Evolutionary conservation across 2,113 vertebrate genomes (phyloP).

Genomic region (Alces alces): DNA sequence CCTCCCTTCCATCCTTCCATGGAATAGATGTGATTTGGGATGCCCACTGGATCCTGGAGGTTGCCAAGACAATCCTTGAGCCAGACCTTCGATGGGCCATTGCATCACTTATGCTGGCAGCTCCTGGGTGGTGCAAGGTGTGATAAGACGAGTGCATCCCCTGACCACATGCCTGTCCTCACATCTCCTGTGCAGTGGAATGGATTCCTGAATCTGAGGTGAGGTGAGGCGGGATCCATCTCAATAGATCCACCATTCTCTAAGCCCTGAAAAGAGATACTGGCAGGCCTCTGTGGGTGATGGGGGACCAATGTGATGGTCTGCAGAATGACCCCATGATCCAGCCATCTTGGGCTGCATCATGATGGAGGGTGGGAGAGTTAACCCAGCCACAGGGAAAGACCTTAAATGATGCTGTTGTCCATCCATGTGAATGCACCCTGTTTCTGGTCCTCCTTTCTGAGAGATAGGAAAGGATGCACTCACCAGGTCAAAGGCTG

Average conservation of each 20-base stretch:
- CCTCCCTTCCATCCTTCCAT: not conserved
- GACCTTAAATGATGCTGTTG: accelerated
- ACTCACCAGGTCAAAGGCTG: not conserved
- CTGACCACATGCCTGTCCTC: not conserved
- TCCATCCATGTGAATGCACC: accelerated
- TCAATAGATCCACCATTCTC: not conserved
- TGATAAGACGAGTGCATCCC: too few species aligned
- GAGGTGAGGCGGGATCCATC: not conserved
- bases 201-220: not conserved
- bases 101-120: not conserved
- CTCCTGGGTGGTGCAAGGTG: not conserved
- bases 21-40: not conserved
- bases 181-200: not conserved
- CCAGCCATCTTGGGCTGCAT: accelerated
- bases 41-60: not conserved
- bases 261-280: not conserved
- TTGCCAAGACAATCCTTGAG: not conserved
- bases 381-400: accelerated
- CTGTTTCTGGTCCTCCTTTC: not conserved
- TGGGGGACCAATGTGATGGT: not conserved
- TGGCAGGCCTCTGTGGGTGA: not conserved
- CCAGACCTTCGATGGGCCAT: accelerated
- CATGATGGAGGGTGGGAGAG: accelerated
- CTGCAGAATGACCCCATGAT: not conserved
- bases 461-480: accelerated